These are phyloP conservation scores for Lordiphosa fenestrarum DNA, from an alignment of 2,888 invertebrate species.

Conservation along the genomic window DNA sequence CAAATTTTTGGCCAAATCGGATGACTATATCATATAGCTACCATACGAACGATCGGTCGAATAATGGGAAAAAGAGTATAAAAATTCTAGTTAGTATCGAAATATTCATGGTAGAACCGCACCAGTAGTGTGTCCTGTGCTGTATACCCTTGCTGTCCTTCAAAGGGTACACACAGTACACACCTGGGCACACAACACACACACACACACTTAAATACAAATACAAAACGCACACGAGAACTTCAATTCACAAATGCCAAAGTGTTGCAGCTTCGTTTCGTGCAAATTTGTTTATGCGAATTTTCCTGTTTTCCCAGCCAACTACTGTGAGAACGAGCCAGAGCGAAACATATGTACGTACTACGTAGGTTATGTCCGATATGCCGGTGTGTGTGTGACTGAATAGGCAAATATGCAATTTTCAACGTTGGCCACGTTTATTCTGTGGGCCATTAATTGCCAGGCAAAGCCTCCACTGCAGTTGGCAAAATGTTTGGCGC, in stretches of 20 bases:
- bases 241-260: conserved; percentile 57
- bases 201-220: conserved; percentile 14
- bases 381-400: conserved; percentile 10
- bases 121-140: neutral
- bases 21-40: too few species aligned
- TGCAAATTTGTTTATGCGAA: conserved; percentile 64
- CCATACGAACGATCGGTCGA: too few species aligned
- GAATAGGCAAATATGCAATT: conserved; percentile 29
- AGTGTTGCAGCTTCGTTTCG: conserved; percentile 52
- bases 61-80: too few species aligned
- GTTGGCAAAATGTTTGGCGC: conserved; percentile 42
- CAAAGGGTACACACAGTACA: conserved; percentile 1
- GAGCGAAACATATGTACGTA: neutral
- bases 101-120: too few species aligned
- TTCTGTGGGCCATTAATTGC: conserved; percentile 48
- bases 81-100: too few species aligned
- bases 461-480: conserved; percentile 24
- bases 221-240: conserved; percentile 27
- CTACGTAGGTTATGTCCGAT: conserved; percentile 4
- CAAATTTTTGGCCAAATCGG: too few species aligned
- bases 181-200: neutral
- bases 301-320: conserved; percentile 35
- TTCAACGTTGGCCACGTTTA: conserved; percentile 28
- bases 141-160: conserved; percentile 24
- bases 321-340: neutral